These are phyloP conservation scores for Luidia sarsii DNA, from an alignment of 53 echinoderm and acorn worm species.

Conservation along the genomic window DNA sequence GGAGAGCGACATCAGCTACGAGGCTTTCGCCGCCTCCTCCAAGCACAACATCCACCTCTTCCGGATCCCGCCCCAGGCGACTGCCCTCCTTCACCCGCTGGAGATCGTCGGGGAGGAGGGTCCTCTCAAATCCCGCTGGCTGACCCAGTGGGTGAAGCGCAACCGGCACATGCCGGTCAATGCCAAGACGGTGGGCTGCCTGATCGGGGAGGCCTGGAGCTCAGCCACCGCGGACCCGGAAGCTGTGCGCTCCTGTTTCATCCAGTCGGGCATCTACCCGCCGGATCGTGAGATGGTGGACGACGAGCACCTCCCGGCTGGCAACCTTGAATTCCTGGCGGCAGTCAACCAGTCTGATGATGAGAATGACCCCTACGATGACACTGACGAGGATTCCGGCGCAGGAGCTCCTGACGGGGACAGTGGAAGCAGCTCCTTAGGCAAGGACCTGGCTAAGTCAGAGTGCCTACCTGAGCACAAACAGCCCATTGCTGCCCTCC, in stretches of 20 bases:
- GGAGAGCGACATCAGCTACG: conserved; percentile 60
- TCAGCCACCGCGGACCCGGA: conserved; percentile 39
- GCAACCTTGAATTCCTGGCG: background rate
- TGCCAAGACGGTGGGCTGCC: conserved; percentile 48
- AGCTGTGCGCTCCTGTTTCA: conserved; percentile 36
- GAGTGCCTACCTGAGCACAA: conserved; percentile 16
- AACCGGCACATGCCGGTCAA: conserved; percentile 60
- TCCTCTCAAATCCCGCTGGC: conserved; percentile 21
- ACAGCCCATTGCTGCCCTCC: conserved; percentile 35
- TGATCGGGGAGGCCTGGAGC: conserved; percentile 59
- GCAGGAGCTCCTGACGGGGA: background rate
- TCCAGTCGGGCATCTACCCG: conserved; percentile 58
- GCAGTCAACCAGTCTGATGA: background rate
- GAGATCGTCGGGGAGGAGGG: conserved; percentile 29
- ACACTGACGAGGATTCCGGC: background rate
- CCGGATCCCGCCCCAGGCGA: conserved; percentile 41
- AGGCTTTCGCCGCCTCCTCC: conserved; percentile 51
- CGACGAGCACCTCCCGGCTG: conserved; percentile 34
- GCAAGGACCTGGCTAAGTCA: background rate
- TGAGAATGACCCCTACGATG: background rate
- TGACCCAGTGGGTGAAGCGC: conserved; percentile 47
- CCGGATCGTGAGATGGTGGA: conserved; percentile 50
- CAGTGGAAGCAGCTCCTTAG: background rate
- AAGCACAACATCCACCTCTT: conserved; percentile 62
- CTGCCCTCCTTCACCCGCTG: conserved; percentile 41